Evolutionary conservation across 2,888 invertebrate species (phyloP), one percentile per base, ranked within the genome.

Genomic region (Protodeltote pygarga): DNA sequence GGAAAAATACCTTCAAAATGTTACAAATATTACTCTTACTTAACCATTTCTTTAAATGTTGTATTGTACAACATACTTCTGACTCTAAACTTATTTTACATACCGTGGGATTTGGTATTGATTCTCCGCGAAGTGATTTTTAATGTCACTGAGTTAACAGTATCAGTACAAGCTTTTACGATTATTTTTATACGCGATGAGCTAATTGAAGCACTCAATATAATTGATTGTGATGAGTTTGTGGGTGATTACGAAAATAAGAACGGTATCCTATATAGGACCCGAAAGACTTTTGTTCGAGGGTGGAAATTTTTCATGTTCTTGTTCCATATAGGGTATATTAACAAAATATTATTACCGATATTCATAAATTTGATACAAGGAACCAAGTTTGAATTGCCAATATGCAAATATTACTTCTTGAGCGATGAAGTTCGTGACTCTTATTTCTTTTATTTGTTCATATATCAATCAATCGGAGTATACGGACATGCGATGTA

Each of bases 341-440:
- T 59, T 0, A 67, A 55, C 2, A 65, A 73, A 66, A 72, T 81
- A 3, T 29, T 85, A 6, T 41, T 77, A 4, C 83, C 86, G 1
- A 42, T 84, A 47, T 16, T 83, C 3, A 10, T 66, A 2, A 52
- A 79, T 63, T 63, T 80, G 0, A 48, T 85, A 40, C 72, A 74
- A 17, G 64, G 67, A 10, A 71, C 71, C 2, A 52, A 71, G 8
- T 34, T 80, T 11, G 74, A 80, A 31, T 67, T 89, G 37, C 89
- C 89, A 1, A 71, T 89, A 52, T 86, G 83, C 57, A 79, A 81
- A 60, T 90, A 87, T 65, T 86, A 84, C 62, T 90, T 90, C 57
- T 66, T 90, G 37, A 75, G 64, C 13, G 78, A 82, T 8, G 75
- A 83, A 29, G 14, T 67, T 3, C 66, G 82, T 13, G 50, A 73